Evolutionary conservation across 2,113 vertebrate species (phyloP).

Genomic region (Stegastes partitus): DNA sequence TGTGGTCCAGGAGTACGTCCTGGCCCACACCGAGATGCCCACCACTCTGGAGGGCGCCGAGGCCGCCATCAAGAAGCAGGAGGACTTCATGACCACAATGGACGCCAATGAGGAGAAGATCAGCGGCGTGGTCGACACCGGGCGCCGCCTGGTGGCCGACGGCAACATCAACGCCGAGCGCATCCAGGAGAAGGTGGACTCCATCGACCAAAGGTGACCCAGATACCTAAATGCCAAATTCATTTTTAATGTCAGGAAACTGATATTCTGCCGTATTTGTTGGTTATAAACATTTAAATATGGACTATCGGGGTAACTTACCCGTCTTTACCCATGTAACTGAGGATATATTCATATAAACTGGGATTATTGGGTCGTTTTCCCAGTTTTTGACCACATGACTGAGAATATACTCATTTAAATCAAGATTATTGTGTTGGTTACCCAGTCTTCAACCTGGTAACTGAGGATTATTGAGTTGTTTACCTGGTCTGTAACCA

Average conservation of each 20-base stretch:
- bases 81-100: slow-evolving; percentile 99
- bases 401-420: no score
- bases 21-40: slow-evolving; percentile 98
- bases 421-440: no score
- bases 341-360: no score
- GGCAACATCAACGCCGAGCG: slow-evolving; percentile 95
- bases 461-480: no score
- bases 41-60: slow-evolving; percentile 95
- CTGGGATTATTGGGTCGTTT: background rate
- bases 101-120: slow-evolving; percentile 99
- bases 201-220: slow-evolving; percentile 95
- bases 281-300: no score
- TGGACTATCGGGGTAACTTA: no score
- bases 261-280: no score
- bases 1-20: slow-evolving; percentile 90
- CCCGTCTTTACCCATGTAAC: no score
- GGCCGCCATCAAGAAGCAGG: slow-evolving; percentile 97
- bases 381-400: background rate
- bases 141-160: slow-evolving; percentile 93
- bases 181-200: slow-evolving; percentile 97
- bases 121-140: slow-evolving; percentile 93
- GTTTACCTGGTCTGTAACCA: no score
- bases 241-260: no score
- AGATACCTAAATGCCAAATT: no score
- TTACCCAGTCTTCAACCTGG: no score